phyloP scores from a whole-genome alignment of 2,797 vertebrate genomes.

The Silurus lanzhouensis region DNA sequence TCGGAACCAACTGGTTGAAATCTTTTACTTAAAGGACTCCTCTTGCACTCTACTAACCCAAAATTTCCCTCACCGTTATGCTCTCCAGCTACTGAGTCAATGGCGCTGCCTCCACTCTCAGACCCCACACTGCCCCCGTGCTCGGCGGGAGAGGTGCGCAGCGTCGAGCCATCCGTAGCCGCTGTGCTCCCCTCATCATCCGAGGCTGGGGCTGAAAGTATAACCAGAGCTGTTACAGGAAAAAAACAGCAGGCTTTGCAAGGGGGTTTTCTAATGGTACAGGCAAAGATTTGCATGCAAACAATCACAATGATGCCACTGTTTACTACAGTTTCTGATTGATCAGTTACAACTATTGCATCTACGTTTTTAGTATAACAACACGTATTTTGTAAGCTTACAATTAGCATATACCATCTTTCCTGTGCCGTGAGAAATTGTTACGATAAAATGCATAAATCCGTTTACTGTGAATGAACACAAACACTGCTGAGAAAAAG shows the following conservation, averaged over 20 bases:
- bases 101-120: slow-evolving; percentile 95
- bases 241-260: slow-evolving; percentile 80
- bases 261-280: slow-evolving; percentile 44
- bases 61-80: slow-evolving; percentile 87
- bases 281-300: slow-evolving; percentile 31
- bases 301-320: neutral
- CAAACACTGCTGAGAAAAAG: neutral
- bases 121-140: slow-evolving; percentile 98
- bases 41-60: neutral
- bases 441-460: neutral
- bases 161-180: slow-evolving; percentile 95
- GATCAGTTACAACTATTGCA: neutral
- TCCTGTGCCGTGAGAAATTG: neutral
- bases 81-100: slow-evolving; percentile 97
- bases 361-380: neutral
- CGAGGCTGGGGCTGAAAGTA: slow-evolving; percentile 98
- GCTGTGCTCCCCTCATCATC: slow-evolving; percentile 99
- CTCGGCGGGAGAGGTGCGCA: slow-evolving; percentile 96
- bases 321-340: neutral
- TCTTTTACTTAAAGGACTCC: neutral
- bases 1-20: neutral
- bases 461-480: neutral
- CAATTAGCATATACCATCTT: neutral
- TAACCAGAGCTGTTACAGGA: slow-evolving; percentile 95
- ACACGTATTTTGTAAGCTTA: too few species aligned